Evolutionary conservation across 2,113 vertebrate species (phyloP), one percentile per base, ranked within the genome.

Genomic region (Polyodon spathula): DNA sequence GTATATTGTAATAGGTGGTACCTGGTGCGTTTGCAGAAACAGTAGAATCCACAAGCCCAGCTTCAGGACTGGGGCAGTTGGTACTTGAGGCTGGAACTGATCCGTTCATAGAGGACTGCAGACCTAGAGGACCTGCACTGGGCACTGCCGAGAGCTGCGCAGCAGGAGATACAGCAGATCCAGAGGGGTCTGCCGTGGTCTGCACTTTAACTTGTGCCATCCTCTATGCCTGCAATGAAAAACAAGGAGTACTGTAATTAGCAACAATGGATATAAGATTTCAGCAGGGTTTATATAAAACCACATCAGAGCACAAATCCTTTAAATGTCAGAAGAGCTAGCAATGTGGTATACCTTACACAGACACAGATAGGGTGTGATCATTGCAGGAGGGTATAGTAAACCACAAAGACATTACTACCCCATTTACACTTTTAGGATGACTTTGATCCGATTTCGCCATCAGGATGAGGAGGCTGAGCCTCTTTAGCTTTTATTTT

Each of bases 171-270:
- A 88, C 82, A 80, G 86, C 74, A 87, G 88, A 86, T 80, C 88
- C 91, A 60, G 88, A 81, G 70, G 90, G 79, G 80, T 85, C 84
- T 63, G 87, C 82, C 86, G 90, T 71, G 72, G 88, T 87, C 89
- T 92, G 91, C 88, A 91, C 89, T 87, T 91, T 93, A 77, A 93
- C 88, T 92, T 95, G 92, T 86, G 92, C 90, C 91, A 93, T 93
- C 84, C 78, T 87, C 85, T 89, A 75, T 84, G 80, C 80, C 89
- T 93, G 77, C 37, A 81, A 76, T 4, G 63, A 64, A 8, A 60
- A 54, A 62, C 14, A 55, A 17, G 67, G 3, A 14, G 27, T 27
- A 27, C 27, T 27, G 27, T 27, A 27, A 27, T 27, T 27, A 27
- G 27, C 27, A 27, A 27, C 27, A 27, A 27, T 27, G 27, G 27